Evolutionary conservation across 2,888 invertebrate genomes (phyloP), one percentile per base, ranked within the genome.

Genomic region (Schizaphis graminum): DNA sequence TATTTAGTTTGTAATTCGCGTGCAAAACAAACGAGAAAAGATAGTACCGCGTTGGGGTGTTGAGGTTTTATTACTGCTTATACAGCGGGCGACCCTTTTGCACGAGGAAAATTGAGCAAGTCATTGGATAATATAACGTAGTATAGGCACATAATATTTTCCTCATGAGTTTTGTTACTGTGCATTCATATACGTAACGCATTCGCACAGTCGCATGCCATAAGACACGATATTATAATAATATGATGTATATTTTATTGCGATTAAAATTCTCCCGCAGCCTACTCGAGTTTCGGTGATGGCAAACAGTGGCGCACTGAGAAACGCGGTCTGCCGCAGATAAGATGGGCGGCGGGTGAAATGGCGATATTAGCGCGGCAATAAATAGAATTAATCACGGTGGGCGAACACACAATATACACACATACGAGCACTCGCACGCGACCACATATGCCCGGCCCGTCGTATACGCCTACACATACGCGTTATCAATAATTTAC

Each of bases 331-430:
- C 89, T 85, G 77, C 89, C 93, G n/a, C 93, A 93, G 93, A 93
- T 93, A 93, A 93, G 89, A 93, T 35, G 53, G 77, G 89, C 53
- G 41, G 88, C 56, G 61, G 85, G 28, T 44, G 86, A 44, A 61
- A 61, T 84, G 28, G 89, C 84, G 89, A 89, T 89, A 89, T 89
- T 89, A 89, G 84, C 77, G 89, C 89, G 93, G 85, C 86, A 94
- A 91, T 94, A 94, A 94, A 94, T 86, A 91, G 94, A 91, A 94
- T 91, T 94, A 94, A 94, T 94, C 94, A 94, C 94, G 53, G 94
- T 67, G 44, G 94, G 85, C 61, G 93, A 90, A 86, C 93, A 89
- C 47, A 56, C 67, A 67, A 67, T 28, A 44, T 24, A 44, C n/a
- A 26, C 28, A 35, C 44, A 86, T 13, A 49, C 49, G 7, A 13